Conservation (phyloP, 1,140 invertebrate species). For the Thalassaphorura encarpata region DNA sequence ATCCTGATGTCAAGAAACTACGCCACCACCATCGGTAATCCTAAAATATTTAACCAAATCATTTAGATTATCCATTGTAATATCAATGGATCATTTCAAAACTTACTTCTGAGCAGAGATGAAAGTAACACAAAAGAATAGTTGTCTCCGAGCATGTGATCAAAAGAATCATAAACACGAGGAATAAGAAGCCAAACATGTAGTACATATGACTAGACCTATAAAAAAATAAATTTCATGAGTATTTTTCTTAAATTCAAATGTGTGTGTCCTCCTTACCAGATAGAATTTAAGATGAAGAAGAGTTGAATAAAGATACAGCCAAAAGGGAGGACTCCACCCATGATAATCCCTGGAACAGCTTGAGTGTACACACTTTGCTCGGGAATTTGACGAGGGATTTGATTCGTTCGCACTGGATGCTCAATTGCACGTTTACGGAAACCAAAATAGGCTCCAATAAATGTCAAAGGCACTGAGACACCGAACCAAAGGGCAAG, state of each 20-base stretch:
- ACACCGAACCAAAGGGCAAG: conserved; percentile 94
- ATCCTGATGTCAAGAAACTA: conserved; percentile 93
- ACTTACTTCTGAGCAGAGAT: conserved; percentile 90
- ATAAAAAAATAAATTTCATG: conserved; percentile 33
- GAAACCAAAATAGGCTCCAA: conserved; percentile 97
- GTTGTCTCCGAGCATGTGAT: conserved; percentile 99
- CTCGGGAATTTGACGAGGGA: conserved; percentile 94
- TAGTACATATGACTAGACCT: conserved; percentile 95
- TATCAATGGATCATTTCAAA: conserved; percentile 3
- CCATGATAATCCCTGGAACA: conserved; percentile 50
- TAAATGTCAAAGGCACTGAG: conserved; percentile 90
- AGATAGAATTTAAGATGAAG: conserved; percentile 97
- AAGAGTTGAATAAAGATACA: conserved; percentile 99
- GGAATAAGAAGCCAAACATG: conserved; percentile 98
- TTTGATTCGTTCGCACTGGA: conserved; percentile 96
- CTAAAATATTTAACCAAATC: conserved; percentile 41
- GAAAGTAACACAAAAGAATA: conserved; percentile 95
- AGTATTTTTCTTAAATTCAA: too few relatives aligned
- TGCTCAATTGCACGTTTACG: conserved; percentile 87
- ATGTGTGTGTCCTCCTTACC: too few relatives aligned
- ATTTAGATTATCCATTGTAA: conserved; percentile 2
- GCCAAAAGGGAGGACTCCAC: conserved; percentile 87
- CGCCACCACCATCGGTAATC: conserved; percentile 86
- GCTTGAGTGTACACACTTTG: conserved; percentile 95
- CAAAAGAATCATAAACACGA: conserved; percentile 94